A percentile compares a stretch with the other conserved stretches of the same genome.
Evolutionary conservation across 1,140 invertebrate species (phyloP).

Genomic region (Cydia splendana): DNA sequence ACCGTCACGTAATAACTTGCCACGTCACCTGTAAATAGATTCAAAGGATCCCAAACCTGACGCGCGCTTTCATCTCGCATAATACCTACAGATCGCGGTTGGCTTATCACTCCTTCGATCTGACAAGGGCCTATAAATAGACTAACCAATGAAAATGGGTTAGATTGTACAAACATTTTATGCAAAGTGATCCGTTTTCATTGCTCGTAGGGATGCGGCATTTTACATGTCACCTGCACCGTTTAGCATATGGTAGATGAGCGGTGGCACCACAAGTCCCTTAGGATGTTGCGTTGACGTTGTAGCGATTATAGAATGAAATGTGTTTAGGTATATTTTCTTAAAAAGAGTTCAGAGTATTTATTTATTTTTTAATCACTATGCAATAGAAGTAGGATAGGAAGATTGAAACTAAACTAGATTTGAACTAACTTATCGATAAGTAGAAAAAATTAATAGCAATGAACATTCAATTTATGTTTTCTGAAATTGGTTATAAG

Average conservation of each 20-base stretch:
- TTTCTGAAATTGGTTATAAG: too few species aligned
- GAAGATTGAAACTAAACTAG: too few species aligned
- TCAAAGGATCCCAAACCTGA: conserved; percentile 22
- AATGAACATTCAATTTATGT: too few species aligned
- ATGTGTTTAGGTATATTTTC: too few species aligned
- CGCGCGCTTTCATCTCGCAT: conserved; percentile 15
- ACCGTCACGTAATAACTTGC: background rate
- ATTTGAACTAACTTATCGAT: too few species aligned
- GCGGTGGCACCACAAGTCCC: too few species aligned
- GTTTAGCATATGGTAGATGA: background rate
- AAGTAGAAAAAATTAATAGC: too few species aligned
- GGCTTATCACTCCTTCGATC: conserved; percentile 18
- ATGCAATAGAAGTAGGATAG: too few species aligned
- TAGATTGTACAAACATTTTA: background rate
- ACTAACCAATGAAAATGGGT: background rate
- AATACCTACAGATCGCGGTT: background rate
- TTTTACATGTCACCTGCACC: conserved; percentile 14
- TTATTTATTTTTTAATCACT: too few species aligned
- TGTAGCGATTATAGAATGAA: too few species aligned
- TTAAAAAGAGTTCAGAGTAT: too few species aligned
- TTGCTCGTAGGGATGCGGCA: background rate
- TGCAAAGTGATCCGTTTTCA: background rate
- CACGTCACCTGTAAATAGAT: background rate
- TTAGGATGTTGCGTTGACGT: too few species aligned
- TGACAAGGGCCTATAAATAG: conserved; percentile 27